Percentiles rank a stretch among this genome's conserved stretches.
Conservation (phyloP, 2,888 invertebrate genomes). For the Epistrophe grossulariae region DNA sequence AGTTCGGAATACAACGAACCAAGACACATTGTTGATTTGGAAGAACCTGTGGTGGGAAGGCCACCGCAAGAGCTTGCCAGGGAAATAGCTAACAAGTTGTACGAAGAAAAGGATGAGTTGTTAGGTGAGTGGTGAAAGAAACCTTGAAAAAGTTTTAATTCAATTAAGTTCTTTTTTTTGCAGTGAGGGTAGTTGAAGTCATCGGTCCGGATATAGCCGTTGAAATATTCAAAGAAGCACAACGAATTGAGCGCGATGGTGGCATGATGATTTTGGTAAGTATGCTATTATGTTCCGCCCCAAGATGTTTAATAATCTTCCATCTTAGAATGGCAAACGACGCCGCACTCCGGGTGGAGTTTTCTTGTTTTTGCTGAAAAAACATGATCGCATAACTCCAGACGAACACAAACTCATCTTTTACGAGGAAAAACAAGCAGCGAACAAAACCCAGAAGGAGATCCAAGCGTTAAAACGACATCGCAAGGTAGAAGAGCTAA, state of each 20-base stretch:
- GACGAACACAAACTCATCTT: slow-evolving; percentile 89
- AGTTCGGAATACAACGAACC: slow-evolving; percentile 84
- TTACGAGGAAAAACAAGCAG: slow-evolving; percentile 86
- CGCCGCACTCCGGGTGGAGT: slow-evolving; percentile 95
- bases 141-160: background rate
- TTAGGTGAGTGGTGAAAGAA: slow-evolving; percentile 86
- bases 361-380: slow-evolving; percentile 91
- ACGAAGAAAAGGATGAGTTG: slow-evolving; percentile 90
- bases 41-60: slow-evolving; percentile 82
- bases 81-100: slow-evolving; percentile 90
- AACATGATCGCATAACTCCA: slow-evolving; percentile 87
- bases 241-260: slow-evolving; percentile 91
- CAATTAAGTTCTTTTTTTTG: slow-evolving; percentile 6
- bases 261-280: slow-evolving; percentile 93
- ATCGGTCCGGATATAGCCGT: slow-evolving; percentile 90
- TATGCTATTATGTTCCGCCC: background rate
- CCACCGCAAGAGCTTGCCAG: slow-evolving; percentile 85
- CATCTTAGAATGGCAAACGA: slow-evolving; percentile 87
- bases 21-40: slow-evolving; percentile 86
- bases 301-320: background rate
- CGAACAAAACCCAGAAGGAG: slow-evolving; percentile 85
- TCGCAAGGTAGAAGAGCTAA: slow-evolving; percentile 88
- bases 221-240: slow-evolving; percentile 91
- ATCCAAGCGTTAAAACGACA: slow-evolving; percentile 86
- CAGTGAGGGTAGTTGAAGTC: slow-evolving; percentile 89